phyloP scores from a whole-genome alignment of 2,888 invertebrate species.

The Ectemnius lituratus region DNA sequence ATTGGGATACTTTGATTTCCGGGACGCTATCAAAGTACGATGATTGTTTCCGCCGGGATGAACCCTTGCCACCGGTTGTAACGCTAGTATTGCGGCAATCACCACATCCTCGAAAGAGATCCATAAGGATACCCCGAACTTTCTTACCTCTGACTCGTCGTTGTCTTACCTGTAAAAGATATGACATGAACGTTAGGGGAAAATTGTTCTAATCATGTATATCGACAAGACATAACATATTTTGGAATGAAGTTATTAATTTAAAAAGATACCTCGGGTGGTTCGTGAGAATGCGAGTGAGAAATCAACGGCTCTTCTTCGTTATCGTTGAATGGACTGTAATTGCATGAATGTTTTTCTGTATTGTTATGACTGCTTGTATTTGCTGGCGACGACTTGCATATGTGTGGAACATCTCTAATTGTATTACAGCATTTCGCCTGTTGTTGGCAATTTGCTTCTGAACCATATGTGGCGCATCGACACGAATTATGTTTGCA shows the following conservation, averaged over 20 bases:
- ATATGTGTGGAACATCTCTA: slow-evolving; percentile 47
- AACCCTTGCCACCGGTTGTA: slow-evolving; percentile 29
- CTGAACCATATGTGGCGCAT: slow-evolving; percentile 36
- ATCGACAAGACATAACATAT: no score
- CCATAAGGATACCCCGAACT: slow-evolving; percentile 69
- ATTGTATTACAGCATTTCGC: slow-evolving; percentile 52
- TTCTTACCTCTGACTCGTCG: slow-evolving; percentile 69
- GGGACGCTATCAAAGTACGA: slow-evolving; percentile 26
- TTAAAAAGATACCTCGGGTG: slow-evolving; percentile 59
- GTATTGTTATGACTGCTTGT: slow-evolving; percentile 22
- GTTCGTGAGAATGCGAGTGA: slow-evolving; percentile 48
- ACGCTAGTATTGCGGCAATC: slow-evolving; percentile 64
- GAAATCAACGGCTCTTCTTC: slow-evolving; percentile 62
- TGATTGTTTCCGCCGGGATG: slow-evolving; percentile 32
- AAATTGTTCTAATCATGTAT: no score
- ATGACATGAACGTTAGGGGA: no score
- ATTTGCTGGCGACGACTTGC: slow-evolving; percentile 27
- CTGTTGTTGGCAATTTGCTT: slow-evolving; percentile 41
- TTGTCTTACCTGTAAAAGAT: slow-evolving; percentile 60
- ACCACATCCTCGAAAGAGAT: slow-evolving; percentile 71
- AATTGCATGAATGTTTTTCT: slow-evolving; percentile 40
- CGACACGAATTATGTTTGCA: slow-evolving; percentile 46
- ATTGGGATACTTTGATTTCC: slow-evolving; percentile 44
- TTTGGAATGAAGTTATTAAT: no score
- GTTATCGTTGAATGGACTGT: slow-evolving; percentile 41